Evolutionary conservation across 2,113 vertebrate genomes (phyloP), one percentile per base, ranked within the genome.

Genomic region (Sinocyclocheilus anophthalmus): DNA sequence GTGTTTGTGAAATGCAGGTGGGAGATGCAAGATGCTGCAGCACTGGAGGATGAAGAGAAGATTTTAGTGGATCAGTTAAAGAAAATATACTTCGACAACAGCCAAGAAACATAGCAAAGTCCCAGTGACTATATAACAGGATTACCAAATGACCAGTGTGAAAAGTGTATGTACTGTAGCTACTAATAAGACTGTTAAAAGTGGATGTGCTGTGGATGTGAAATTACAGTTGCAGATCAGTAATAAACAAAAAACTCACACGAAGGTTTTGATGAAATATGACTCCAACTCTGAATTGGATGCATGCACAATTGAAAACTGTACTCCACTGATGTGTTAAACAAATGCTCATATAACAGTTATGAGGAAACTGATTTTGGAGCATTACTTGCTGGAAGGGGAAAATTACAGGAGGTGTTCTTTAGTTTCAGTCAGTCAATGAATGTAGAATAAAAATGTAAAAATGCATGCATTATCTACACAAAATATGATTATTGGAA

Each of bases 11-110:
- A 50, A 93, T 95, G 90, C 95, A 99, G 98, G 91, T 99, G 98
- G 97, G 98, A 99, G 93, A 96, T 97, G 96, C 97, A 94, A 91
- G 94, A 96, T 48, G 94, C 85, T 72, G 96, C 96, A 45, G 91
- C 85, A 89, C 93, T 99, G 84, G 95, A 96, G 91, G 96, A 97
- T 8, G 95, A 96, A 81, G 97, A 98, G 89, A 95, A 93, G 88
- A 84, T 84, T 61, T 95, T 97, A 92, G 91, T 97, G 86, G 94
- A 97, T 89, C 93, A 95, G 77, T 94, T 99, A 78, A 94, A 94
- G 93, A 95, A 88, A 91, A 88, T 93, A 3, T 96, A 93, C 92
- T 95, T 95, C 90, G 90, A 90, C 86, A 86, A 89, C 39, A 87
- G 76, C 70, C 84, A 39, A 2, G 91, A 89, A 89, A 84, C 81